Evolutionary conservation across 2,797 vertebrate genomes (phyloP), one percentile per base, ranked within the genome.

Genomic region (Anguilla anguilla): DNA sequence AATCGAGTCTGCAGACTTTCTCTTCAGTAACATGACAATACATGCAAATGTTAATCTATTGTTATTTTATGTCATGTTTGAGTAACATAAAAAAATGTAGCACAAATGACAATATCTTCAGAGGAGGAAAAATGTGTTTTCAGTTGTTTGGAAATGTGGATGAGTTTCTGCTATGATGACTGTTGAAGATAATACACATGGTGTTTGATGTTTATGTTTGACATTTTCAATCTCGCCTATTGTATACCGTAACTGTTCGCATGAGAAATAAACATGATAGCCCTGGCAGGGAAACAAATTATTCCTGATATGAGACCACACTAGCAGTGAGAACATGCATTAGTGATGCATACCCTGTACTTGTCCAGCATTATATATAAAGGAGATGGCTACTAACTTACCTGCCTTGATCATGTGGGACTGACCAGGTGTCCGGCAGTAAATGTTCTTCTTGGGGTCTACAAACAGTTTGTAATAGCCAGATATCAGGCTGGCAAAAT

Each of bases 401-500:
- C 99, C 99, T 98, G 98, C 97, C 96, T 99, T 99, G 95, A 97
- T 98, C 97, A 98, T 96, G 92, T 98, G 97, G 95, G 97, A 96
- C 94, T 99, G 98, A 96, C 96, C 97, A 93, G 96, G 91, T 51
- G 96, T 94, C 90, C 97, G 96, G 93, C 97, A 97, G 94, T 98
- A 98, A 93, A 99, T 96, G 92, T 96, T 98, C 93, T 97, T 97
- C 96, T 98, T 99, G 90, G 98, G 97, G 94, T 99, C 98, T 93
- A 99, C 97, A 94, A 99, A 97, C 74, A 99, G 97, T 91, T 97
- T 98, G 96, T 98, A 99, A 96, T 99, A 99, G 90, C 98, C 98
- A 3, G 98, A 97, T 51, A 99, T 98, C 90, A 99, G 96, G 93
- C 98, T 98, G 90, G 99, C 98, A 86, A 99, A 99, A 94, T 99